Conservation (phyloP, 2,888 invertebrate species). For the Cataglyphis albicans region DNA sequence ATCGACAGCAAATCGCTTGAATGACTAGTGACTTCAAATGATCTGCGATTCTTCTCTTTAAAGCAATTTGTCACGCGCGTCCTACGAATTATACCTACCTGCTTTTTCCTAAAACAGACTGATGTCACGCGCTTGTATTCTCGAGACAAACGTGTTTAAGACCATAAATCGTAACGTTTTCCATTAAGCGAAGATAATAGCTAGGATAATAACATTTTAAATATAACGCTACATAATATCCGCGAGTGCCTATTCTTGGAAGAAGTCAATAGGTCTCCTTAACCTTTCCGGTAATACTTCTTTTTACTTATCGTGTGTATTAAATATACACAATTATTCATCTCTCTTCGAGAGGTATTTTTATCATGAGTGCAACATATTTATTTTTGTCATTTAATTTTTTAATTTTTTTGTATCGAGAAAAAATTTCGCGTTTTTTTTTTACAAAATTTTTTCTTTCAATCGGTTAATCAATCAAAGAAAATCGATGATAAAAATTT, state of each 20-base stretch:
- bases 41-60: not conserved
- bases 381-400: not conserved
- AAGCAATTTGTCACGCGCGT: slow-evolving; percentile 27
- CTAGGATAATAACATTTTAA: slow-evolving; percentile 24
- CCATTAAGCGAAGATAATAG: slow-evolving; percentile 25
- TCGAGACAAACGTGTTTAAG: slow-evolving; percentile 21
- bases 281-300: slow-evolving; percentile 22
- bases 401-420: not conserved
- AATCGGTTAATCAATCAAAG: not conserved
- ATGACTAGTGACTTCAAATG: slow-evolving; percentile 7
- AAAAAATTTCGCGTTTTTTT: not conserved
- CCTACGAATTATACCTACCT: slow-evolving; percentile 6
- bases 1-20: not conserved
- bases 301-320: not conserved
- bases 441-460: not conserved
- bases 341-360: not conserved
- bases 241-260: slow-evolving; percentile 26
- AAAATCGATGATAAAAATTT: not conserved
- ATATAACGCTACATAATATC: slow-evolving; percentile 30
- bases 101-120: slow-evolving; percentile 9
- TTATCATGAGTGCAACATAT: not conserved
- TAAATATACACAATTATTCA: not conserved
- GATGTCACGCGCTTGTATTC: slow-evolving; percentile 18
- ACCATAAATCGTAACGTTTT: slow-evolving; percentile 27
- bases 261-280: slow-evolving; percentile 23